Conservation (phyloP, 2,888 invertebrate genomes). For the Calameuta idolon region DNA sequence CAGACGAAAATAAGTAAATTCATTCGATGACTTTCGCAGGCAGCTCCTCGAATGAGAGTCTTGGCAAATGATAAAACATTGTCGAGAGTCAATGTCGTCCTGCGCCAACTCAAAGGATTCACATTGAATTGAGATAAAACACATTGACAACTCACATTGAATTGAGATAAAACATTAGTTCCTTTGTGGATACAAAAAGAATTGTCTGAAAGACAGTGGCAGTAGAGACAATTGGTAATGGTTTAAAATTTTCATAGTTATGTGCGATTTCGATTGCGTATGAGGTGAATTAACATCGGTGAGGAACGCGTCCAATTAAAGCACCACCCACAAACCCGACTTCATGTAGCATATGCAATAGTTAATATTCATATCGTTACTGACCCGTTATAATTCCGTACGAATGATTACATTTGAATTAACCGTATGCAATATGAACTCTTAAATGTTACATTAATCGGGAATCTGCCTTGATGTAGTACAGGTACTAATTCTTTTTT, state of each 20-base stretch:
- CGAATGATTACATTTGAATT: not conserved
- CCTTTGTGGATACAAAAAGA: not conserved
- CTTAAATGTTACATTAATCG: not conserved
- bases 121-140: not conserved
- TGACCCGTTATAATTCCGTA: constrained; percentile 11
- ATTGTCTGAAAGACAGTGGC: not conserved
- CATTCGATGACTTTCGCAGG: not conserved
- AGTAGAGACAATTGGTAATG: not conserved
- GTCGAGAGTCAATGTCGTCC: not conserved
- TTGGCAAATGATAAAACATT: not conserved
- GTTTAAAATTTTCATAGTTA: not conserved
- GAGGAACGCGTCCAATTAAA: constrained; percentile 14
- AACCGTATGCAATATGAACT: not conserved
- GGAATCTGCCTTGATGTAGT: not conserved
- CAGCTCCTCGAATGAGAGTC: not conserved
- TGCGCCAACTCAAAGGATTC: not conserved
- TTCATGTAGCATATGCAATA: constrained; percentile 1
- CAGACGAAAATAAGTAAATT: not conserved
- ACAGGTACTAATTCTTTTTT: not conserved
- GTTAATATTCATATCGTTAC: constrained; percentile 17
- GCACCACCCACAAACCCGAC: not conserved
- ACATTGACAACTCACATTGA: too few relatives aligned
- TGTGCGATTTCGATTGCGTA: not conserved
- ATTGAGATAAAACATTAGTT: not conserved
- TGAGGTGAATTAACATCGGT: constrained; percentile 5